Evolutionary conservation across 1,140 invertebrate species (phyloP).

Genomic region (Forficula auricularia): DNA sequence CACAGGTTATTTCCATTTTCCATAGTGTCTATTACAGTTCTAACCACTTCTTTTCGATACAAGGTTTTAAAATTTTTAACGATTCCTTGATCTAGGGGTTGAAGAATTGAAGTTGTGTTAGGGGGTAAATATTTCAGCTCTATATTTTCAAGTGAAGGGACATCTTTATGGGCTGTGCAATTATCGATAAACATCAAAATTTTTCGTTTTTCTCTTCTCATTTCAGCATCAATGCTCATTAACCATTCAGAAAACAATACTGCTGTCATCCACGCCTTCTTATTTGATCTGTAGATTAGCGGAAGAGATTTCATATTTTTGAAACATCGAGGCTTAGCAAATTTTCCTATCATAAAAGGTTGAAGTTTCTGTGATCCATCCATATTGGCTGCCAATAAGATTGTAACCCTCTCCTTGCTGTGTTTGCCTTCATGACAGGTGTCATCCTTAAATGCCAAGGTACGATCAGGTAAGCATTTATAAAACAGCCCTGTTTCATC

Average conservation of each 20-base stretch:
- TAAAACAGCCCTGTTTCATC: conserved; percentile 31
- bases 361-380: conserved; percentile 23
- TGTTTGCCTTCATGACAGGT: conserved; percentile 21
- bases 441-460: conserved; percentile 19
- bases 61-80: conserved; percentile 24
- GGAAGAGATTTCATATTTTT: conserved; percentile 19
- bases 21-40: no score
- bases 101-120: conserved; percentile 29
- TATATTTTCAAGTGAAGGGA: conserved; percentile 19
- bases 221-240: conserved; percentile 12
- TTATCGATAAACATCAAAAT: conserved; percentile 14
- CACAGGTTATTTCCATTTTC: no score
- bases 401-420: conserved; percentile 24
- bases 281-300: conserved; percentile 19
- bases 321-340: conserved; percentile 24
- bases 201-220: conserved; percentile 13
- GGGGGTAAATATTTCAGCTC: conserved; percentile 26
- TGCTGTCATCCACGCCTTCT: conserved; percentile 27
- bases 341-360: conserved; percentile 26
- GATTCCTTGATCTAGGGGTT: conserved; percentile 30
- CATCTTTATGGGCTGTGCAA: conserved; percentile 10
- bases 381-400: conserved; percentile 22
- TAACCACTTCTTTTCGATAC: neutral
- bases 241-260: conserved; percentile 18
- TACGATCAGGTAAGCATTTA: conserved; percentile 25